These are phyloP conservation scores for Telmatherina bonti DNA, from an alignment of 2,797 vertebrate species.

Conservation along the genomic window DNA sequence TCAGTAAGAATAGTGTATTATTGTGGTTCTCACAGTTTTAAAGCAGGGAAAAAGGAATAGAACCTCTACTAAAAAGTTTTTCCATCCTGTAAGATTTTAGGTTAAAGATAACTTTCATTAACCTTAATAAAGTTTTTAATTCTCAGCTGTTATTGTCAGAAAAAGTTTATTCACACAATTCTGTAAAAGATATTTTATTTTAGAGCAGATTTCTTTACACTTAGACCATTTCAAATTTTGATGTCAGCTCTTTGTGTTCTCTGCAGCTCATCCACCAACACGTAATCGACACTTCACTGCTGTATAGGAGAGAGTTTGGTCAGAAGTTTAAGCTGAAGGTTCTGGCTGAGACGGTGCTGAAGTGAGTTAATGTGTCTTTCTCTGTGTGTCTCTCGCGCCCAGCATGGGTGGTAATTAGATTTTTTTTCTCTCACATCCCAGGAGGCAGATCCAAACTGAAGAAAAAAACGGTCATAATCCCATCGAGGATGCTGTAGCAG, in stretches of 20 bases:
- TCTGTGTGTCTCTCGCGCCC: background rate
- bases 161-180: background rate
- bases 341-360: constrained; percentile 86
- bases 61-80: background rate
- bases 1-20: background rate
- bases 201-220: background rate
- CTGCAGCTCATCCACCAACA: constrained; percentile 89
- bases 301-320: constrained; percentile 85
- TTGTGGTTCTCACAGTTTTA: background rate
- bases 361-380: constrained; percentile 77
- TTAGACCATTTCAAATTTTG: background rate
- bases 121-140: background rate
- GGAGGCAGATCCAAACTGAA: constrained; percentile 88
- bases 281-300: constrained; percentile 91
- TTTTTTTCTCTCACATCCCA: constrained; percentile 57
- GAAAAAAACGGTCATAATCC: constrained; percentile 85
- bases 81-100: background rate
- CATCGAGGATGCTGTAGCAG: constrained; percentile 87
- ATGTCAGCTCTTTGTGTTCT: constrained; percentile 21
- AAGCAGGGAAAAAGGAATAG: background rate
- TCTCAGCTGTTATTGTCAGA: background rate
- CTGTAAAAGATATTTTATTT: background rate
- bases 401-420: background rate
- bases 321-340: constrained; percentile 90
- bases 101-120: background rate